Evolutionary conservation across 2,797 vertebrate genomes (phyloP), one percentile per base, ranked within the genome.

Genomic region (Malacoctenus gilli): DNA sequence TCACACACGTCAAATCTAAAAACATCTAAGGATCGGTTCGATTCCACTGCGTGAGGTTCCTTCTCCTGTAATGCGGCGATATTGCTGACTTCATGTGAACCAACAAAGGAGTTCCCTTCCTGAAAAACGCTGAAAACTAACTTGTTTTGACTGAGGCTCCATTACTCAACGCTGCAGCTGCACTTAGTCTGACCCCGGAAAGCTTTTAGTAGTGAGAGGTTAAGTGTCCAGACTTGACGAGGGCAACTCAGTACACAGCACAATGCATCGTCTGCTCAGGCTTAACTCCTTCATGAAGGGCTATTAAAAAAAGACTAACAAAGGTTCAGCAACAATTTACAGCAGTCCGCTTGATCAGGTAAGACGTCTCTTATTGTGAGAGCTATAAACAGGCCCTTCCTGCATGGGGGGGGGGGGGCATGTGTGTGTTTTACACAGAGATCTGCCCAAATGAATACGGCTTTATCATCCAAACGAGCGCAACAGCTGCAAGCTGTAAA

Each of bases 201-300:
- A 89, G 87, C 89, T 91, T 89, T 90, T 88, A 90, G 87, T 67
- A 46, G 71, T 30, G 67, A 85, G 73, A 83, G 88, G 88, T 90
- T 88, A 89, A 87, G 83, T 88, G 85, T 88, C 78, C 85, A 84
- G 86, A 87, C 75, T 60, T 75, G 78, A 81, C 65, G 64, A 74
- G 80, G 72, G 68, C 79, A 68, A 59, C 75, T 75, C 72, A 14
- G 74, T 76, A 30, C 83, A 30, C 83, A 82, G 36, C 77, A 58
- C 63, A 54, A 72, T 46, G 64, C 53, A 52, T 47, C 23, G 68
- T 59, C 70, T 64, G 65, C 72, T 16, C 42, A 46, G 23, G 67
- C 44, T 53, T 40, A n/a, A 22, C 42, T 31, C 59, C 42, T 25
- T 49, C 32, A 48, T 62, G 20, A 35, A 57, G 18, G 25, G n/a